These are phyloP conservation scores for Littorina saxatilis DNA, from an alignment of 1,140 invertebrate genomes.

Conservation along the genomic window DNA sequence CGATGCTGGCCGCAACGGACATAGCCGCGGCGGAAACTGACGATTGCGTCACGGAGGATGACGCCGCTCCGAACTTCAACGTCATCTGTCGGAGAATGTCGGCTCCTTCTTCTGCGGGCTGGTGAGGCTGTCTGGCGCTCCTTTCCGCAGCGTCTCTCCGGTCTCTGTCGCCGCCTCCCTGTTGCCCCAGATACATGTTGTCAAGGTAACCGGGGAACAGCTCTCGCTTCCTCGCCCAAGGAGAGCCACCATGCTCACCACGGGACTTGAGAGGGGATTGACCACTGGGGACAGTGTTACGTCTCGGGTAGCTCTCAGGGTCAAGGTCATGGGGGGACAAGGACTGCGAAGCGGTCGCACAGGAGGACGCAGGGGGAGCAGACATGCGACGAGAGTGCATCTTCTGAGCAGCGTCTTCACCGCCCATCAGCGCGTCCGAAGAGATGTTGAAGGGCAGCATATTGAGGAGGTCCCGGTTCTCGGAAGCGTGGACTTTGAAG, in stretches of 20 bases:
- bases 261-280: constrained; percentile 48
- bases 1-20: constrained; percentile 29
- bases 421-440: constrained; percentile 64
- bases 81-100: constrained; percentile 61
- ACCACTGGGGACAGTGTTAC: constrained; percentile 33
- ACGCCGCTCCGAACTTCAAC: constrained; percentile 53
- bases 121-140: neutral
- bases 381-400: constrained; percentile 37
- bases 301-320: constrained; percentile 47
- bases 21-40: constrained; percentile 56
- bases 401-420: constrained; percentile 59
- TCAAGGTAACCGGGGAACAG: too few species aligned
- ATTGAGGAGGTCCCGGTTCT: constrained; percentile 54
- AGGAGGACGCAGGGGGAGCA: constrained; percentile 31
- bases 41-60: neutral
- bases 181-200: too few species aligned
- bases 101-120: constrained; percentile 39
- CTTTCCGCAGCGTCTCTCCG: too few species aligned
- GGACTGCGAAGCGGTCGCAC: neutral
- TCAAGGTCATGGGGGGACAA: too few species aligned
- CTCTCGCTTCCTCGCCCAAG: constrained; percentile 1
- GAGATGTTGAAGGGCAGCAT: constrained; percentile 21
- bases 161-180: too few species aligned
- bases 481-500: constrained; percentile 73
- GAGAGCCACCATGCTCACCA: constrained; percentile 22